Conservation (phyloP, 2,113 vertebrate genomes). For the Prinia subflava region DNA sequence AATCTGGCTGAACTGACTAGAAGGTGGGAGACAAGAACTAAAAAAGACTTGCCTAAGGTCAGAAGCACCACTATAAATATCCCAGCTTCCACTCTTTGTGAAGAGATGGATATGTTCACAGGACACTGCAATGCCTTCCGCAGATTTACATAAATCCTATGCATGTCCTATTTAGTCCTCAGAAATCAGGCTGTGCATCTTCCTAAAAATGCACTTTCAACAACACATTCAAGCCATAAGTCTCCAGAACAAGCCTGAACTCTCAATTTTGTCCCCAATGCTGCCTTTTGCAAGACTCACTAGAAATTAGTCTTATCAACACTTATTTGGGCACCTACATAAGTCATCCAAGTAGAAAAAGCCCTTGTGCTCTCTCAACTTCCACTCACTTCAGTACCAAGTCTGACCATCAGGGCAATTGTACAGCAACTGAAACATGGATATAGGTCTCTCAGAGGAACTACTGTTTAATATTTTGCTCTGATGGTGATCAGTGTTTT, state of each 20-base stretch:
- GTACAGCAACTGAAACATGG: neutral
- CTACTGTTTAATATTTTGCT: neutral
- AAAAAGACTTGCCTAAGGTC: neutral
- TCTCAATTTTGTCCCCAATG: neutral
- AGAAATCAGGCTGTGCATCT: neutral
- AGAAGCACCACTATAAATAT: neutral
- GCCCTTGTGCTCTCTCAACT: neutral
- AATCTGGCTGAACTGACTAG: neutral
- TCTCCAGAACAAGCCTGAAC: neutral
- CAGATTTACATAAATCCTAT: neutral
- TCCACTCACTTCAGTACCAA: neutral
- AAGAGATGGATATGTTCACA: neutral
- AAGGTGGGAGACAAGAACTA: neutral
- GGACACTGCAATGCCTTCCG: neutral
- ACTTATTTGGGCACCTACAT: neutral
- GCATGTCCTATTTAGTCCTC: neutral
- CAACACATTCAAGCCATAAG: rapidly evolving
- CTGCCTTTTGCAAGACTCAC: neutral
- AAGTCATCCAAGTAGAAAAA: neutral
- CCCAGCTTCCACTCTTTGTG: neutral
- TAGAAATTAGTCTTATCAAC: neutral
- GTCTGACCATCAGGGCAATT: neutral
- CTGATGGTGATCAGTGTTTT: neutral
- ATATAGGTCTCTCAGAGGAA: neutral
- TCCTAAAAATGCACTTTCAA: neutral